These are phyloP conservation scores for Rutilus rutilus DNA, from an alignment of 2,113 vertebrate genomes.

Conservation along the genomic window DNA sequence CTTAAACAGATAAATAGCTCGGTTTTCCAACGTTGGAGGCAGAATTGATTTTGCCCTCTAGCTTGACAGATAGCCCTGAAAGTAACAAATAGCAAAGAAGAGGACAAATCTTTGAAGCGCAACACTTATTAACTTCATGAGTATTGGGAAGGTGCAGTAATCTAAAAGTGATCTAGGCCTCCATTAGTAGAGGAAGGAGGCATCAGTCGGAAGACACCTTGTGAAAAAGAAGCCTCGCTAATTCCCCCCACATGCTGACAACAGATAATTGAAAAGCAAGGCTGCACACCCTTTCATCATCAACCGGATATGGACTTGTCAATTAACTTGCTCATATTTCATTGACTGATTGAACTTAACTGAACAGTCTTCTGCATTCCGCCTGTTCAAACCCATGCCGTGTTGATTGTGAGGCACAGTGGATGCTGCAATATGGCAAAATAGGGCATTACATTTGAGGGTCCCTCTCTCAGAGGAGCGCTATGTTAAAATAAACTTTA, in stretches of 20 bases:
- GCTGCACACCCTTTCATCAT: slow-evolving; percentile 29
- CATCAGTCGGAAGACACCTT: slow-evolving; percentile 24
- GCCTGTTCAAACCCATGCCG: neutral
- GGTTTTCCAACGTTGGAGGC: slow-evolving; percentile 42
- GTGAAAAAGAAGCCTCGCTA: slow-evolving; percentile 26
- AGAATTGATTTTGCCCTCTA: slow-evolving; percentile 56
- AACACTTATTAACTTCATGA: slow-evolving; percentile 54
- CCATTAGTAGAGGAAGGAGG: slow-evolving; percentile 37
- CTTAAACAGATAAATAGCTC: slow-evolving; percentile 55
- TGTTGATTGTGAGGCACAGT: slow-evolving; percentile 14
- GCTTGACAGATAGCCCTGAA: slow-evolving; percentile 55
- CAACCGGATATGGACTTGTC: slow-evolving; percentile 35
- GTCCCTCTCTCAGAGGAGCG: slow-evolving; percentile 40
- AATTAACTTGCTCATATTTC: slow-evolving; percentile 35
- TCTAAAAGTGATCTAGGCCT: slow-evolving; percentile 52
- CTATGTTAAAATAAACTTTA: slow-evolving; percentile 53
- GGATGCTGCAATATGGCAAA: slow-evolving; percentile 35
- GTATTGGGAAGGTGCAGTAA: slow-evolving; percentile 47
- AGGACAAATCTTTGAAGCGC: slow-evolving; percentile 48
- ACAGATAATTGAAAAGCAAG: slow-evolving; percentile 52
- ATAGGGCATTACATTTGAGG: slow-evolving; percentile 42
- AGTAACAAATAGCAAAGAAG: slow-evolving; percentile 47
- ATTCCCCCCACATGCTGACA: slow-evolving; percentile 40
- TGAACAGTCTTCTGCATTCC: slow-evolving; percentile 16
- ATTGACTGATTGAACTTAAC: slow-evolving; percentile 44